Evolutionary conservation across 2,113 vertebrate genomes (phyloP), one percentile per base, ranked within the genome.

Genomic region (Mormyrus iriodes): DNA sequence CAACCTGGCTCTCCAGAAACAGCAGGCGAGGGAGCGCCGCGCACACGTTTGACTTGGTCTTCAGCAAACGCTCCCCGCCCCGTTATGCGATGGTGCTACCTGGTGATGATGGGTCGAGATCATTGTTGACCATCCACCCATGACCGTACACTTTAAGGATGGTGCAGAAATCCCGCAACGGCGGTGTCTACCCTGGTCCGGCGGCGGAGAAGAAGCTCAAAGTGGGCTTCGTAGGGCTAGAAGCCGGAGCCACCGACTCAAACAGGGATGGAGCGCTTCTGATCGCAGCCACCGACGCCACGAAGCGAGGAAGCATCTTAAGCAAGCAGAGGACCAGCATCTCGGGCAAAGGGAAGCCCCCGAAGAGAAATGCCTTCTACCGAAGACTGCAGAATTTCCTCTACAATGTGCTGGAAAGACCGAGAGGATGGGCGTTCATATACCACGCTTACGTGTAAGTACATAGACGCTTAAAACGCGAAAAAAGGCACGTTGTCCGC

Each of bases 191-290:
- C 94, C 96, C 97, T 61, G 97, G 95, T 87, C 92, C 96, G 88
- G 92, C 96, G 91, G 97, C 96, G 61, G 98, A 98, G 95, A 98
- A 97, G 95, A 98, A 97, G 96, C 97, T 98, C 90, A 98, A 98
- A 95, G 98, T 99, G 94, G 98, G 98, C 93, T 99, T 99, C 93
- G 98, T 99, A 89, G 98, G 98, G 91, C 91, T 99, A 92, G 97
- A 99, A 92, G 95, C 97, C 24, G 97, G 96, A 3, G 97, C 96
- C 4, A 93, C 97, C 86, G 98, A 99, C 90, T 96, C 97, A 92
- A 98, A 94, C 91, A 94, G 97, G 91, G 98, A 99, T 90, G 98
- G 98, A 90, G 98, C 97, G 31, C 96, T 98, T 58, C 97, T 99
- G 44, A 99, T 99, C 88, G 96, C 96, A 17, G 96, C 95, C n/a